Conservation (phyloP, 2,888 invertebrate species). For the Sinhomidia bicolor region DNA sequence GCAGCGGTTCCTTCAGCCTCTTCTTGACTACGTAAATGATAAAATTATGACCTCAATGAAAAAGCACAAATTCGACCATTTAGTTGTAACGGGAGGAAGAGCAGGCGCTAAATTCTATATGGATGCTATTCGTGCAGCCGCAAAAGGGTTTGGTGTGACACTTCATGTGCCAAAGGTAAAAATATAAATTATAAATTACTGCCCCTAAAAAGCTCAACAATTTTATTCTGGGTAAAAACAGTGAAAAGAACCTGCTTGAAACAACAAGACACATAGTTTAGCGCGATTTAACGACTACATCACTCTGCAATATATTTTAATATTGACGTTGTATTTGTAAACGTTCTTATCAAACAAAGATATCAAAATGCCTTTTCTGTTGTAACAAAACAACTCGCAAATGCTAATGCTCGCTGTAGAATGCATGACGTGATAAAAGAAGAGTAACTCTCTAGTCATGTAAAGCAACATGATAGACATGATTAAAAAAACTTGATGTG, state of each 20-base stretch:
- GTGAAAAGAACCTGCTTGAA: constrained; percentile 32
- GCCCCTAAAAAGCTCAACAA: not conserved
- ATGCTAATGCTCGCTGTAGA: not conserved
- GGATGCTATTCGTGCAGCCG: constrained; percentile 59
- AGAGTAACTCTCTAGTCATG: constrained; percentile 3
- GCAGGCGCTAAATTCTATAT: constrained; percentile 76
- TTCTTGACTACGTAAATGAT: constrained; percentile 76
- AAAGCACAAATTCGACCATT: constrained; percentile 74
- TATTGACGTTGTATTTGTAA: not conserved
- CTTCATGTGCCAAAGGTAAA: constrained; percentile 77
- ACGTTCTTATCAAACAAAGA: constrained; percentile 6
- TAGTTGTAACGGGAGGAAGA: constrained; percentile 78
- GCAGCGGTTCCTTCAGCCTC: constrained; percentile 74
- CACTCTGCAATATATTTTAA: constrained; percentile 43
- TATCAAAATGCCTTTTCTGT: constrained; percentile 22
- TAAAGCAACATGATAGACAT: constrained; percentile 33
- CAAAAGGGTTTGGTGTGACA: constrained; percentile 72
- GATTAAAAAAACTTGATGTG: constrained; percentile 64
- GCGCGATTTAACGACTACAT: constrained; percentile 5
- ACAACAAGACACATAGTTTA: not conserved
- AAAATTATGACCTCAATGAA: constrained; percentile 73
- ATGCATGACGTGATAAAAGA: not conserved
- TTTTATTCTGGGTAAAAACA: not conserved
- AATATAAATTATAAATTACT: not conserved
- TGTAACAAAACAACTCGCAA: not conserved